phyloP scores from a whole-genome alignment of 2,113 vertebrate genomes.

The Sakesphorus luctuosus region DNA sequence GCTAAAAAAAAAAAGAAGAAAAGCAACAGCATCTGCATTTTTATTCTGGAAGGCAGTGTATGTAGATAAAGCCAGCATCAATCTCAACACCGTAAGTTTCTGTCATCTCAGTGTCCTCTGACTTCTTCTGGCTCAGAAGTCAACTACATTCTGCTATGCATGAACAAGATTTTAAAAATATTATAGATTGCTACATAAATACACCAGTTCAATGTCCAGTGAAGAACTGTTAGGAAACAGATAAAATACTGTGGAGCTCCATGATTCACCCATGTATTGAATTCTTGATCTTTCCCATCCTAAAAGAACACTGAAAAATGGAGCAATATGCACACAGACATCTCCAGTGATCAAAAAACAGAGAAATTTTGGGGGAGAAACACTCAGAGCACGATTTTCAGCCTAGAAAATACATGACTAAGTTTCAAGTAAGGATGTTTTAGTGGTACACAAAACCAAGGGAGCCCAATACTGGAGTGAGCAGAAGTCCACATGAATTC shows the following conservation, averaged over 20 bases:
- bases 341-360: neutral
- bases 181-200: neutral
- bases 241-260: neutral
- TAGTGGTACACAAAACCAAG: neutral
- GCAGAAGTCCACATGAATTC: neutral
- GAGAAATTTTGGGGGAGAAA: neutral
- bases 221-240: neutral
- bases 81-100: neutral
- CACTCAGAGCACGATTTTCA: neutral
- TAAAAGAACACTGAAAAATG: neutral
- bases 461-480: neutral
- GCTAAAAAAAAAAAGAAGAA: neutral
- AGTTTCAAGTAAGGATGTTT: neutral
- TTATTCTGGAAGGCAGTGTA: neutral
- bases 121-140: neutral
- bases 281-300: neutral
- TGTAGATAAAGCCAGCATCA: neutral
- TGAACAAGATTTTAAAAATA: fast-evolving
- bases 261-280: neutral
- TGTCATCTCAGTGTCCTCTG: neutral
- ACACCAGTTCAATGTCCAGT: neutral
- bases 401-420: neutral
- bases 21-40: neutral
- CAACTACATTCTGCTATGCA: neutral
- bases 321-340: neutral